Base-by-base conservation (phyloP, 2,113 vertebrate species). In the Neogale vison region DNA sequence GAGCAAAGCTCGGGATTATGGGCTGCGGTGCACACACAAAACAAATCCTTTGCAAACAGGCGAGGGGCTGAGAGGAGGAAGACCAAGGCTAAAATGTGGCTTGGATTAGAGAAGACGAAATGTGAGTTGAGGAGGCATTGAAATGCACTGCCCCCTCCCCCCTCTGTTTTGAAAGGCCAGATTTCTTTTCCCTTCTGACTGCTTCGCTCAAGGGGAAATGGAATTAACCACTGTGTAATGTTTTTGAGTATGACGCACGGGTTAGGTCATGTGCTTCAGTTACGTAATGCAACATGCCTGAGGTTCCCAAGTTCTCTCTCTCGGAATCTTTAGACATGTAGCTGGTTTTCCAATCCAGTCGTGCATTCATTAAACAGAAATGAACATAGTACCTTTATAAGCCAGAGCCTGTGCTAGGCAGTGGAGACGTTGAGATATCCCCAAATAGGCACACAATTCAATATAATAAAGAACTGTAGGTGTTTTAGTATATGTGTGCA, bases 221-320 rank as follows among this genome's bases (percentile, higher is more conserved):
- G 50, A 85, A 95, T 97, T 97, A 98, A 96, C 90, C 88, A 97
- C 95, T 98, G 97, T 97, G 94, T 95, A 96, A 98, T 90, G 95
- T 97, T 98, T 96, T 81, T 97, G 88, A 94, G 65, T 82, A 76
- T 97, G 97, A 98, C 88, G 88, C 95, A 96, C 47, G 23, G 67
- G 50, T 10, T 61, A 95, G 90, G 94, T 98, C 97, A 96, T 94
- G 94, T 97, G 93, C 81, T 96, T 90, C 59, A 71, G 88, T 97
- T 98, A 97, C 88, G 93, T 98, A 98, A 97, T 95, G 71, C 67
- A 47, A 45, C 76, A 72, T 94, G 95, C 90, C 92, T 84, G 79
- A 91, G 89, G 95, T 93, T 93, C 93, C 61, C 76, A 26, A 84
- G 90, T n/a, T 50, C 13, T 95, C 93, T 88, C 90, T 94, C 77